A percentile compares a stretch with the other conserved stretches of the same genome.
Evolutionary conservation across 2,888 invertebrate species (phyloP).

Genomic region (Lobophora halterata): DNA sequence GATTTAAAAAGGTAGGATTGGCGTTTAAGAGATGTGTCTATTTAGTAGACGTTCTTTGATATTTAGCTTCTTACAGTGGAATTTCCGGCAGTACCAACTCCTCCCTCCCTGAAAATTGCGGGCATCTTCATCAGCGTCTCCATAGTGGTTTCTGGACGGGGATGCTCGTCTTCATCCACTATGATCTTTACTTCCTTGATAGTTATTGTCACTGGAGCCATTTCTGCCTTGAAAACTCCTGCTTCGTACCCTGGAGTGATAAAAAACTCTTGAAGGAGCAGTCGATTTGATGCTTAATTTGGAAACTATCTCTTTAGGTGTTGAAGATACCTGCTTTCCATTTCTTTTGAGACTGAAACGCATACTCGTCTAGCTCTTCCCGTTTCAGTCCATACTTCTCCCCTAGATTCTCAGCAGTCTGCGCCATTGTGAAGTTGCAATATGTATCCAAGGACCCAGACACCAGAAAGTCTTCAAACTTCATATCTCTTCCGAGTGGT

Average conservation of each 20-base stretch:
- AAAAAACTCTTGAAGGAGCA: no score
- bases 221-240: conserved; percentile 9
- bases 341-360: conserved; percentile 25
- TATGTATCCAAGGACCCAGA: no score
- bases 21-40: no score
- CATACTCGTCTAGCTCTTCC: conserved; percentile 18
- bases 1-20: no score
- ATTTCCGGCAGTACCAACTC: conserved; percentile 10
- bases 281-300: no score
- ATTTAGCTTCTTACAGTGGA: conserved; percentile 13
- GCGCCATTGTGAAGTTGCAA: conserved; percentile 92
- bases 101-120: conserved; percentile 3
- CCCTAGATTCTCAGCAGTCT: conserved; percentile 93
- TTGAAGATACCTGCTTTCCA: conserved; percentile 28
- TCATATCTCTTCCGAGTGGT: no score
- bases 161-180: conserved; percentile 8
- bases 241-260: conserved; percentile 14
- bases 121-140: conserved; percentile 2
- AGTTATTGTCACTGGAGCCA: conserved; percentile 7
- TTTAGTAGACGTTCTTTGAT: no score
- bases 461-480: no score
- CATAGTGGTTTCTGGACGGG: conserved; percentile 11
- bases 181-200: conserved; percentile 1
- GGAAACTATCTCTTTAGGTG: no score
- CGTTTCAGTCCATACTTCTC: no score